Percentiles rank a stretch among this genome's conserved stretches.
phyloP scores from a whole-genome alignment of 92 coral and sea anemone species.

The Porites rus region DNA sequence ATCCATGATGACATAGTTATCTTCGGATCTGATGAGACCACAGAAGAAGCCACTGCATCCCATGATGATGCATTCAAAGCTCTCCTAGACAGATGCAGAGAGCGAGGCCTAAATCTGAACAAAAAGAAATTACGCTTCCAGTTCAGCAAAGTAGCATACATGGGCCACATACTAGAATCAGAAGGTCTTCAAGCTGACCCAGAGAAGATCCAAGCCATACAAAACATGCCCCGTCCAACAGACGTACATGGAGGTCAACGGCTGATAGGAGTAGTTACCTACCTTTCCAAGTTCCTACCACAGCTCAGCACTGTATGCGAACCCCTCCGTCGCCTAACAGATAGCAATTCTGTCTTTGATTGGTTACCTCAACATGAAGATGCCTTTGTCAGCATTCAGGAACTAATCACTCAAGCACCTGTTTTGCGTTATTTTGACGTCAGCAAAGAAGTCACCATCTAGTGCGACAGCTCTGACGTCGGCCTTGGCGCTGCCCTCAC shows the following conservation, averaged over 20 bases:
- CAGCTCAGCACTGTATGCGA: slow-evolving; percentile 56
- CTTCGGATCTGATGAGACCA: slow-evolving; percentile 42
- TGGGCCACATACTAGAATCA: slow-evolving; percentile 53
- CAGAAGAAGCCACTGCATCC: slow-evolving; percentile 34
- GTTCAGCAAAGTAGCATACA: slow-evolving; percentile 8
- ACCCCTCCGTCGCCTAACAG: slow-evolving; percentile 67
- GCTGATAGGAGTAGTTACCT: too few relatives aligned
- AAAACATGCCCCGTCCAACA: slow-evolving; percentile 48
- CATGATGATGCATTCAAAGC: slow-evolving; percentile 48
- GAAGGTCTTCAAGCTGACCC: slow-evolving; percentile 61
- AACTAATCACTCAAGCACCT: slow-evolving; percentile 57
- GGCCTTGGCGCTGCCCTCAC: neutral
- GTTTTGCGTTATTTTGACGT: slow-evolving; percentile 34
- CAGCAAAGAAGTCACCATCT: too few relatives aligned
- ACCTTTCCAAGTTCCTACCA: slow-evolving; percentile 28
- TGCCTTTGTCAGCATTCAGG: slow-evolving; percentile 50
- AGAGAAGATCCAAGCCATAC: slow-evolving; percentile 23
- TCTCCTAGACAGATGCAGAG: slow-evolving; percentile 60
- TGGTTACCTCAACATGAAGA: slow-evolving; percentile 46
- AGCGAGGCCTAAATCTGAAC: slow-evolving; percentile 60
- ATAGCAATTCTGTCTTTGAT: slow-evolving; percentile 51
- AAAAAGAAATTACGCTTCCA: slow-evolving; percentile 25
- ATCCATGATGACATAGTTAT: slow-evolving; percentile 48
- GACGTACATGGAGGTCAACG: slow-evolving; percentile 59
- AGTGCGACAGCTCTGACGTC: too few relatives aligned